A percentile compares a stretch with the other conserved stretches of the same genome.
phyloP scores from a whole-genome alignment of 2,113 vertebrate species.

The Clupea harengus region DNA sequence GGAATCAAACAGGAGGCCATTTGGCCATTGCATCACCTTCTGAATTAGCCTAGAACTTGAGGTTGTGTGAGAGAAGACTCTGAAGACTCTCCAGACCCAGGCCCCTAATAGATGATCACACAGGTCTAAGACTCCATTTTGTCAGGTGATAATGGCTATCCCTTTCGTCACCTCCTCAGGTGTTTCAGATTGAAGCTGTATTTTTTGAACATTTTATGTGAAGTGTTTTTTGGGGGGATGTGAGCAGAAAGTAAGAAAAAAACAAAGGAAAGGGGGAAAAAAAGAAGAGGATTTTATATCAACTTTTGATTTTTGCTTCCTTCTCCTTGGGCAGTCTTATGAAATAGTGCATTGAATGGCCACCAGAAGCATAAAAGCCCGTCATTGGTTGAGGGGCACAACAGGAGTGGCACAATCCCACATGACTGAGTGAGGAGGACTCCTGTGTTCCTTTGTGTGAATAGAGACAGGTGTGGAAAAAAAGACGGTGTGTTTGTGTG shows the following conservation, averaged over 20 bases:
- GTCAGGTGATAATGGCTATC: constrained; percentile 23
- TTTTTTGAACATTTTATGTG: too few relatives aligned
- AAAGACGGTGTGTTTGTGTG: not conserved
- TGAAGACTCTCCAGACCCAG: not conserved
- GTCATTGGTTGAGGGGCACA: not conserved
- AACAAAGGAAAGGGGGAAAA: not conserved
- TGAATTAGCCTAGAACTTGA: not conserved
- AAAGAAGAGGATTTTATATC: not conserved
- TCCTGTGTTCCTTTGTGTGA: not conserved
- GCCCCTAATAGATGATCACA: constrained; percentile 27
- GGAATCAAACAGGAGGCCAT: not conserved
- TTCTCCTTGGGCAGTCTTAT: not conserved
- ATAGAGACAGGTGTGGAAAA: not conserved
- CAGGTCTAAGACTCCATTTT: constrained; percentile 29
- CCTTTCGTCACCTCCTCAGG: constrained; percentile 33
- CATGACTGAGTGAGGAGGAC: not conserved
- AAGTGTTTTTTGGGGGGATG: not conserved
- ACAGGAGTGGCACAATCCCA: not conserved
- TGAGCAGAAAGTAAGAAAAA: not conserved
- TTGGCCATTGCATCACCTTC: not conserved
- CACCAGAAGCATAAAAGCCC: not conserved
- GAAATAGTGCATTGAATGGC: not conserved
- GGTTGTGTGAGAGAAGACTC: not conserved
- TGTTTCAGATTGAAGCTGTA: too few relatives aligned
- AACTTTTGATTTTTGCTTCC: not conserved